Evolutionary conservation across 2,113 vertebrate genomes (phyloP).

Genomic region (Pseudonaja textilis): DNA sequence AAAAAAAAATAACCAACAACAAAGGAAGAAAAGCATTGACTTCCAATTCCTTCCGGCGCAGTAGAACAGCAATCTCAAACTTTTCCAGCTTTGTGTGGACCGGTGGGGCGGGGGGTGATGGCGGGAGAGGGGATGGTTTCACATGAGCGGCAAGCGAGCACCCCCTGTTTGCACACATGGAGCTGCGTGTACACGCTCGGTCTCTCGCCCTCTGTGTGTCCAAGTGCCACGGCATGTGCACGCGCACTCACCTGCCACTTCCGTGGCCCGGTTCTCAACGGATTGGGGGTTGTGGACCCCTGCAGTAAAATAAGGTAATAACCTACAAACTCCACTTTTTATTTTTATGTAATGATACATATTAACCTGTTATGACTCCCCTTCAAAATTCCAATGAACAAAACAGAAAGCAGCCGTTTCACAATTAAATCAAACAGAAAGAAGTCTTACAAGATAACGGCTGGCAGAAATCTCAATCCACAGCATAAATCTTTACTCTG

Average conservation of each 20-base stretch:
- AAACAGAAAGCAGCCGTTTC: no score
- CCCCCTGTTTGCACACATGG: neutral
- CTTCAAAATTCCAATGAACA: no score
- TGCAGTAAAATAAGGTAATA: neutral
- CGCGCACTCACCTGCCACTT: neutral
- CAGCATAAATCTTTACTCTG: no score
- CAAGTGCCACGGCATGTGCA: neutral
- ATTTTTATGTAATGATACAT: neutral
- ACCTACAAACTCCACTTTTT: neutral
- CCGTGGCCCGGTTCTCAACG: rapidly evolving
- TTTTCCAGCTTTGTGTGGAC: neutral
- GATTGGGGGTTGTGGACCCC: neutral
- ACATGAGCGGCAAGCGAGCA: no score
- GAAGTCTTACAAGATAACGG: no score
- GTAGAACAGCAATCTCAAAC: neutral
- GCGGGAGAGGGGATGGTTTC: no score
- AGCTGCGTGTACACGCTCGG: neutral
- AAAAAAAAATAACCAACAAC: no score
- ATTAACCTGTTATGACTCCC: no score
- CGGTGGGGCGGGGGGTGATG: rapidly evolving
- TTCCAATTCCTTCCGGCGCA: neutral
- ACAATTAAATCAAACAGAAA: no score
- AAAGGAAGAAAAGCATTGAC: neutral
- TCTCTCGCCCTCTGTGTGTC: no score
- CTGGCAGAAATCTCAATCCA: no score